Conservation (phyloP, 2,888 invertebrate species). For the Drosophila lutescens region DNA sequence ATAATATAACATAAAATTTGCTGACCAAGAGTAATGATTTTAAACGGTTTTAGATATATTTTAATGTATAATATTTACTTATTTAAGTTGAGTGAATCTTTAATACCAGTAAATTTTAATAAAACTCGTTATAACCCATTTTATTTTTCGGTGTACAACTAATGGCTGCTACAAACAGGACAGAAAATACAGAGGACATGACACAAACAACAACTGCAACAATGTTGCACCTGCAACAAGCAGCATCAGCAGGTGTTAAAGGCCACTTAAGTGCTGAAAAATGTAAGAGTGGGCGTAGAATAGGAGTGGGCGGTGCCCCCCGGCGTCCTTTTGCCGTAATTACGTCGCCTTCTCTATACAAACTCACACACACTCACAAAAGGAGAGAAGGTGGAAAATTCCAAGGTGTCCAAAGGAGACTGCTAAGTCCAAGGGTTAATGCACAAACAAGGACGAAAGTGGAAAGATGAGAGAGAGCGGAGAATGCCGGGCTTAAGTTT, state of each 20-base stretch:
- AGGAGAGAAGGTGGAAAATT: slow-evolving; percentile 6
- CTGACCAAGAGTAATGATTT: no score
- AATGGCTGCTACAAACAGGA: slow-evolving; percentile 59
- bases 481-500: slow-evolving; percentile 31
- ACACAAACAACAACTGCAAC: slow-evolving; percentile 35
- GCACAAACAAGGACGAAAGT: slow-evolving; percentile 54
- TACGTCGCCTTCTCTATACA: slow-evolving; percentile 46
- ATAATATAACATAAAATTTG: no score
- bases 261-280: slow-evolving; percentile 77
- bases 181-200: slow-evolving; percentile 24
- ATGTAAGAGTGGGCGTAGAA: slow-evolving; percentile 27
- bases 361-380: slow-evolving; percentile 20
- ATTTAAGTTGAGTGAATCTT: not conserved
- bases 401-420: slow-evolving; percentile 38
- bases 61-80: not conserved
- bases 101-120: no score
- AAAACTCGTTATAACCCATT: not conserved
- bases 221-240: slow-evolving; percentile 43
- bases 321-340: slow-evolving; percentile 56
- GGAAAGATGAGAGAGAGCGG: slow-evolving; percentile 23
- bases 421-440: slow-evolving; percentile 54
- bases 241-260: slow-evolving; percentile 67
- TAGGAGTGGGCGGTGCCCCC: slow-evolving; percentile 15
- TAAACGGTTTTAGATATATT: not conserved
- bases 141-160: slow-evolving; percentile 27